Base-by-base conservation (phyloP, 1,140 invertebrate genomes). In the Heliconius melpomene region DNA sequence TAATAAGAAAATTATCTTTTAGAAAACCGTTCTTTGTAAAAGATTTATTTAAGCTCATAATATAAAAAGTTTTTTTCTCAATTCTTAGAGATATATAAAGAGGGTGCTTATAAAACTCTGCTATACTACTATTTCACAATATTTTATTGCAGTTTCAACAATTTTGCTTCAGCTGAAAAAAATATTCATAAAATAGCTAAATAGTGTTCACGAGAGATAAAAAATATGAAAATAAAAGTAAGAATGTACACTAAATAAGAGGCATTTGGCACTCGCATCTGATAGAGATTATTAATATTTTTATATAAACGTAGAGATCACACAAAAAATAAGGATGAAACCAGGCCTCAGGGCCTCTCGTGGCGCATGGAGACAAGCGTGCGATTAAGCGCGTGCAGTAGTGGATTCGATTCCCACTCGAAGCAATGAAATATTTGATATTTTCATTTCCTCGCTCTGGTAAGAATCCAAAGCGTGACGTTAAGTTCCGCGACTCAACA, bases 141-240 rank as follows among this genome's bases (percentile, higher is more conserved):
- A 57, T 54, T 54, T 72, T 72, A 78, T 57, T 36, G 26, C n/a
- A 36, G 52, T 38, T 52, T 38, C 32, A 78, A 72, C 40, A 78
- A 73, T 78, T 16, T 66, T 66, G 60, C 3, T 66, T 29, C 60
- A 66, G 23, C 26, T 6, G 2, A 66, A 66, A 66, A 66, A 29
- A 66, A 66, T 11, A 57, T 23, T 11, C 11, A 66, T 26, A 66
- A 66, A 66, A 26, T 66, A 66, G 57, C n/a, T 66, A 26, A 26
- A 66, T 66, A 66, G 23, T 29, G 23, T 9, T 26, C 23, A 6
- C 60, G 23, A 29, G 26, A 66, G 11, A 3, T 29, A 66, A 26
- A 26, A 66, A 66, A 16, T 66, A 66, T 66, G 23, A 66, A 29
- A 60, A 60, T 60, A 60, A 66, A 66, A 57, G 54, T 23, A 57